Evolutionary conservation across 2,888 invertebrate species (phyloP).

Genomic region (Slavum lentiscoides): DNA sequence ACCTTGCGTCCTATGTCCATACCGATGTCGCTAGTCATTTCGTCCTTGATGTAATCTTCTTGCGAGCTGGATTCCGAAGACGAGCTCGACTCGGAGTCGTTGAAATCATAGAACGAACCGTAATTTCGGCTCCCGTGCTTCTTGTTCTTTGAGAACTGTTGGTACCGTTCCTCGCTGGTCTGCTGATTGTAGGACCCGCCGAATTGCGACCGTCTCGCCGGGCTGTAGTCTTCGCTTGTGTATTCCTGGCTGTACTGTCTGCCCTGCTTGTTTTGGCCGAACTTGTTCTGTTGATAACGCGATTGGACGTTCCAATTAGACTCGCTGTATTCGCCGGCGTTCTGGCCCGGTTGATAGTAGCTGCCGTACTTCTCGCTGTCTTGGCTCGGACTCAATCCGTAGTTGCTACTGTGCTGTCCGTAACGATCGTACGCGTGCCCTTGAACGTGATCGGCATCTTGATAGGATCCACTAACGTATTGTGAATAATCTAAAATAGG

Average conservation of each 20-base stretch:
- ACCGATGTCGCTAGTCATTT: neutral
- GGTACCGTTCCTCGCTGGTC: neutral
- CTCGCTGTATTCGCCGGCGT: slow-evolving; percentile 10
- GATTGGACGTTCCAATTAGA: slow-evolving; percentile 14
- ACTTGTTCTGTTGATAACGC: neutral
- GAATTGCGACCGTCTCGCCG: neutral
- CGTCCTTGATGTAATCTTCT: slow-evolving; percentile 23
- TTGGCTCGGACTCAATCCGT: neutral
- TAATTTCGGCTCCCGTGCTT: neutral
- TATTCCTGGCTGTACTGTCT: neutral
- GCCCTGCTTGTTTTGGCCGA: neutral
- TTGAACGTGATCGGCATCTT: neutral
- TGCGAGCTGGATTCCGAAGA: slow-evolving; percentile 3
- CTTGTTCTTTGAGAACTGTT: neutral
- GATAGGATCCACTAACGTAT: neutral
- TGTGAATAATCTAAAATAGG: neutral
- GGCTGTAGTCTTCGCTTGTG: neutral
- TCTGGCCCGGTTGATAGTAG: neutral
- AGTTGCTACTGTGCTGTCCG: neutral
- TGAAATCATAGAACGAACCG: neutral
- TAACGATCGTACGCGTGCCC: neutral
- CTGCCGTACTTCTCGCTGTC: neutral
- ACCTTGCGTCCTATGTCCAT: neutral
- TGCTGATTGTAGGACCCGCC: neutral
- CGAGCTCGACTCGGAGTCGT: neutral